Evolutionary conservation across 2,113 vertebrate species (phyloP).

Genomic region (Chelonoidis abingdonii): DNA sequence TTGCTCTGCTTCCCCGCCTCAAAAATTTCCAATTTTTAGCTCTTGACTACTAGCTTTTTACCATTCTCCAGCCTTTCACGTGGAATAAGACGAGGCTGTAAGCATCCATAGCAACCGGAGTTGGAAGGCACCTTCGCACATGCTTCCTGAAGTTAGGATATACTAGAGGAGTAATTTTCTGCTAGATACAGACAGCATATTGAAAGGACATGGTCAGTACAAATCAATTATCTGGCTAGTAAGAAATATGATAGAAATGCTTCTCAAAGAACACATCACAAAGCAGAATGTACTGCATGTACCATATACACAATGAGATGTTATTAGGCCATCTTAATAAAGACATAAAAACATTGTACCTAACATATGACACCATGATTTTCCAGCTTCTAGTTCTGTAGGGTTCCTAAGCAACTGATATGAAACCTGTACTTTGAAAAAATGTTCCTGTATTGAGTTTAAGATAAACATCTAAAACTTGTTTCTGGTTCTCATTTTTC

Average conservation of each 20-base stretch:
- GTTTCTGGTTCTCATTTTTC: constrained; percentile 9
- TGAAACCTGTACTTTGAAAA: background rate
- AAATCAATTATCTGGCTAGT: background rate
- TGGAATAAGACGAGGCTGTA: background rate
- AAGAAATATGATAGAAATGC: background rate
- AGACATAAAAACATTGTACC: background rate
- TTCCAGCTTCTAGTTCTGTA: background rate
- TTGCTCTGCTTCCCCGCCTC: background rate
- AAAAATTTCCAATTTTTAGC: constrained; percentile 23
- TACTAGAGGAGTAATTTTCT: constrained; percentile 12
- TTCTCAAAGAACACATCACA: background rate
- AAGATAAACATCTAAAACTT: background rate
- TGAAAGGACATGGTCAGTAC: background rate
- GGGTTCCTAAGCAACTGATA: constrained; percentile 27
- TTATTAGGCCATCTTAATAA: background rate
- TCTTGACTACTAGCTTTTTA: background rate
- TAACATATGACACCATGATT: no score
- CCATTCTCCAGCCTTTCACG: background rate
- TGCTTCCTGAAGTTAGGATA: constrained; percentile 16
- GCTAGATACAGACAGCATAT: background rate
- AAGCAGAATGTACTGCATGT: background rate
- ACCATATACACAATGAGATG: background rate
- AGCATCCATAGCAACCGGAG: background rate
- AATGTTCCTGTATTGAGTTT: background rate
- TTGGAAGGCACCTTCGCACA: background rate